phyloP scores from a whole-genome alignment of 2,113 vertebrate species.

The Benitochromis conjunctus region DNA sequence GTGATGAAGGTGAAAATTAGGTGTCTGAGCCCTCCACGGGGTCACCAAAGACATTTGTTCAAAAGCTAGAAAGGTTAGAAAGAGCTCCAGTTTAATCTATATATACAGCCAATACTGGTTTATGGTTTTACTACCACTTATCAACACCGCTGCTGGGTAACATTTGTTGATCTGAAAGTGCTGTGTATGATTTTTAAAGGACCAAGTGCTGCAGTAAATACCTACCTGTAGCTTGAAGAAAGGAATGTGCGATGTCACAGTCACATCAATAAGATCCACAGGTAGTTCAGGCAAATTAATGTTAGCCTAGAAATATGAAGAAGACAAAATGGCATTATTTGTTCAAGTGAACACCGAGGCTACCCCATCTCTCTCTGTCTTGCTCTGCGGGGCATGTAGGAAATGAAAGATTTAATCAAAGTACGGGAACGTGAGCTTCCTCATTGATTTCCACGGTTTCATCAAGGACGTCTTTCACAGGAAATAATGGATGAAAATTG shows the following conservation, averaged over 20 bases:
- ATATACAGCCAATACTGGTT: background rate
- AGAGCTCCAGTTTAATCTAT: background rate
- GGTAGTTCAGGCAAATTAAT: constrained; percentile 69
- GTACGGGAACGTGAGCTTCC: background rate
- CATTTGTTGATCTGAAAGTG: background rate
- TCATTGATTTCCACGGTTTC: background rate
- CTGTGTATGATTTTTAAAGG: background rate
- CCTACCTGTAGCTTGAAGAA: constrained; percentile 82
- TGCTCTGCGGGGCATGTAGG: background rate
- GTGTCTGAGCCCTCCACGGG: background rate
- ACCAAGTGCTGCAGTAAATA: background rate
- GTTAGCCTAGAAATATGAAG: constrained; percentile 70
- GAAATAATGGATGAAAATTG: background rate
- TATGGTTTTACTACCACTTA: background rate
- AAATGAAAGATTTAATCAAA: constrained; percentile 23
- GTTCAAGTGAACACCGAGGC: background rate
- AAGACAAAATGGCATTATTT: constrained; percentile 29
- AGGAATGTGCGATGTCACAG: constrained; percentile 66
- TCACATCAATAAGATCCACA: constrained; percentile 63
- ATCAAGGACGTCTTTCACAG: constrained; percentile 4
- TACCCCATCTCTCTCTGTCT: background rate
- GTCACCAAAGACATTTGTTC: background rate
- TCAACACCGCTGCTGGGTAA: background rate
- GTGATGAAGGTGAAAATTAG: background rate
- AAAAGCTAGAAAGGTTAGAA: background rate